A percentile compares a stretch with the other conserved stretches of the same genome.
Conservation (phyloP, 2,888 invertebrate genomes). For the Drepanosiphum platanoidis region DNA sequence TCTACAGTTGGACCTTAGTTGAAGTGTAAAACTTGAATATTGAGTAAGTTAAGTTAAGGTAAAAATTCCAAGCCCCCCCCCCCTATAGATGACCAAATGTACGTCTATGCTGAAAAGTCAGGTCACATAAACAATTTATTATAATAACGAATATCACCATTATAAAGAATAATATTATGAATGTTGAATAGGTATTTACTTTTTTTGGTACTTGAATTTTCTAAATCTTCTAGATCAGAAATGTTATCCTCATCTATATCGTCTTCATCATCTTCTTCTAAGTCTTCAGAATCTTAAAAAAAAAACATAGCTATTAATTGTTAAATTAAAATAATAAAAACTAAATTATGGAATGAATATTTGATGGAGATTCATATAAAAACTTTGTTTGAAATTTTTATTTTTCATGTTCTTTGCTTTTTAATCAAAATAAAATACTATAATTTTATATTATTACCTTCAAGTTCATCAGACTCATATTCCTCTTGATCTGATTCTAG, state of each 20-base stretch:
- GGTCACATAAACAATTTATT: too few species aligned
- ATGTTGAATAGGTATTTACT: constrained; percentile 4
- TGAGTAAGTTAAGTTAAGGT: too few species aligned
- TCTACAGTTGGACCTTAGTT: too few species aligned
- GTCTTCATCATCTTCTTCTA: constrained; percentile 63
- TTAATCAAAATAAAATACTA: too few species aligned
- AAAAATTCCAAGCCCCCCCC: too few species aligned
- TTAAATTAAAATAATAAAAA: not conserved
- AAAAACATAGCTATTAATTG: not conserved
- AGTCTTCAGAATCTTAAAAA: constrained; percentile 31
- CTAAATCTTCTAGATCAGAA: constrained; percentile 63
- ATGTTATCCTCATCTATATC: constrained; percentile 65
- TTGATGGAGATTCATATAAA: not conserved
- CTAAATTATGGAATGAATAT: not conserved
- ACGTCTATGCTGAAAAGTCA: too few species aligned
- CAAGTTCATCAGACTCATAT: not conserved
- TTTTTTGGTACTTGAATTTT: constrained; percentile 8
- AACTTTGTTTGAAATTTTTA: too few species aligned
- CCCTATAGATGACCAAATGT: too few species aligned
- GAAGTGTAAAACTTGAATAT: too few species aligned
- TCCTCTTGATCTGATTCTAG: not conserved
- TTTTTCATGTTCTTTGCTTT: too few species aligned
- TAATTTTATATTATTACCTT: constrained; percentile 19
- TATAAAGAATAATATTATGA: too few species aligned
- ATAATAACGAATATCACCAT: too few species aligned